These are phyloP conservation scores for Maniola hyperantus DNA, from an alignment of 2,888 invertebrate species.

Conservation along the genomic window DNA sequence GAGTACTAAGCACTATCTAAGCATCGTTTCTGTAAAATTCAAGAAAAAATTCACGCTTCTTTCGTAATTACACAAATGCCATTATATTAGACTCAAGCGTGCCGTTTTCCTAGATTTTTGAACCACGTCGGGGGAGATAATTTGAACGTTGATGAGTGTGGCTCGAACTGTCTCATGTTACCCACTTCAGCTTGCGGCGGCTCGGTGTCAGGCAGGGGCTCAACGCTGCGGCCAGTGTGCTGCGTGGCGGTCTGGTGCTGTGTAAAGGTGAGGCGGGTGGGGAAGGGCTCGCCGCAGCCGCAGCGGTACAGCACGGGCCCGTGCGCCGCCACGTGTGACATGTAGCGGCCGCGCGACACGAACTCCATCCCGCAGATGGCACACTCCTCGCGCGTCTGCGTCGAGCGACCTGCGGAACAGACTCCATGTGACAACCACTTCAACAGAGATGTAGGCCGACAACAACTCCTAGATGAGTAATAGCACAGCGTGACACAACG, in stretches of 20 bases:
- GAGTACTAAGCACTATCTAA: too few species aligned
- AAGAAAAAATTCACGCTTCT: too few species aligned
- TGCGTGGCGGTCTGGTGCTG: slow-evolving; percentile 81
- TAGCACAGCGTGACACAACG: too few species aligned
- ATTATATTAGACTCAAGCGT: too few species aligned
- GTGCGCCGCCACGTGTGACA: slow-evolving; percentile 84
- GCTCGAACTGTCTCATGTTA: too few species aligned
- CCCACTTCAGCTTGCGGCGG: neutral
- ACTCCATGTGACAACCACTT: neutral
- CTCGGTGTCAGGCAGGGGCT: slow-evolving; percentile 41
- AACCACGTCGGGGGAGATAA: too few species aligned
- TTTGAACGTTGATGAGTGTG: too few species aligned
- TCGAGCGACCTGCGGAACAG: slow-evolving; percentile 57
- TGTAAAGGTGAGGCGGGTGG: slow-evolving; percentile 74
- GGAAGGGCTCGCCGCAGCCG: slow-evolving; percentile 75
- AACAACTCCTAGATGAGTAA: too few species aligned
- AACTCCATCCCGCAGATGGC: slow-evolving; percentile 76
- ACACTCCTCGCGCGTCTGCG: slow-evolving; percentile 64
- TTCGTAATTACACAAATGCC: too few species aligned
- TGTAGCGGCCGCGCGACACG: slow-evolving; percentile 71
- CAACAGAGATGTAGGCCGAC: too few species aligned
- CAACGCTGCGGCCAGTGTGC: slow-evolving; percentile 78
- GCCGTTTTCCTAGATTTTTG: too few species aligned
- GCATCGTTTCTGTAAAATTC: too few species aligned
- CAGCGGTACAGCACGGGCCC: slow-evolving; percentile 85